Percentiles rank a stretch among this genome's conserved stretches.
Evolutionary conservation across 2,113 vertebrate genomes (phyloP).

Genomic region (Irena cyanogastra): DNA sequence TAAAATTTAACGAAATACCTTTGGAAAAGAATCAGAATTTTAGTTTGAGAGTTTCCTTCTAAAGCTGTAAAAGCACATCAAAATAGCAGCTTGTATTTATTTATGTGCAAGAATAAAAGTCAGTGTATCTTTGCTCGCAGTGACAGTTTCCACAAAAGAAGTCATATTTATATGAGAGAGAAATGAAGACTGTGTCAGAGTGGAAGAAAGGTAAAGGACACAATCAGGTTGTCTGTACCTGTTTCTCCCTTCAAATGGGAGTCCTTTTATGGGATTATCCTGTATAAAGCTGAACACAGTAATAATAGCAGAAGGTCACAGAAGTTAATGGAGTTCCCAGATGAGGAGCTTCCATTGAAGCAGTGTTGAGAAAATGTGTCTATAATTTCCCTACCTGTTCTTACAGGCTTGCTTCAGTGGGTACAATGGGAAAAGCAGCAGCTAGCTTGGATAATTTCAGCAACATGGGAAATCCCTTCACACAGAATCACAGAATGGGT

Average conservation of each 20-base stretch:
- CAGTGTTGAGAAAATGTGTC: not conserved
- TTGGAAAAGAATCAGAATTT: not conserved
- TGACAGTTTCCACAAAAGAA: not conserved
- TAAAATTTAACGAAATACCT: not conserved
- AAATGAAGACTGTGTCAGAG: not conserved
- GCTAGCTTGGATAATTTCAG: not conserved
- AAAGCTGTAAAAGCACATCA: not conserved
- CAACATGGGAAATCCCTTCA: not conserved
- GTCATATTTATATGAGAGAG: not conserved
- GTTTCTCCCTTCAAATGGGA: not conserved
- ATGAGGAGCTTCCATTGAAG: not conserved
- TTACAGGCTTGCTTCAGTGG: not conserved
- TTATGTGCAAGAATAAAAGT: not conserved
- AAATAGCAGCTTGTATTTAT: not conserved
- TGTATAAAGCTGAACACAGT: not conserved
- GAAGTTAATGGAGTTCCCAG: not conserved
- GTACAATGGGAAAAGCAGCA: not conserved
- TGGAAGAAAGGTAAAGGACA: not conserved
- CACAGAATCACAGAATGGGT: not conserved
- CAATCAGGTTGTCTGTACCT: not conserved
- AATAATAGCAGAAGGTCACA: not conserved
- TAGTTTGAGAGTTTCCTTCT: not conserved
- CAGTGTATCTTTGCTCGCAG: not conserved
- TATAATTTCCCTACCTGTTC: not conserved
- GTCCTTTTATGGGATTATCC: not conserved